These are phyloP conservation scores for Pseudomyrmex gracilis DNA, from an alignment of 1,140 invertebrate species.

Conservation along the genomic window DNA sequence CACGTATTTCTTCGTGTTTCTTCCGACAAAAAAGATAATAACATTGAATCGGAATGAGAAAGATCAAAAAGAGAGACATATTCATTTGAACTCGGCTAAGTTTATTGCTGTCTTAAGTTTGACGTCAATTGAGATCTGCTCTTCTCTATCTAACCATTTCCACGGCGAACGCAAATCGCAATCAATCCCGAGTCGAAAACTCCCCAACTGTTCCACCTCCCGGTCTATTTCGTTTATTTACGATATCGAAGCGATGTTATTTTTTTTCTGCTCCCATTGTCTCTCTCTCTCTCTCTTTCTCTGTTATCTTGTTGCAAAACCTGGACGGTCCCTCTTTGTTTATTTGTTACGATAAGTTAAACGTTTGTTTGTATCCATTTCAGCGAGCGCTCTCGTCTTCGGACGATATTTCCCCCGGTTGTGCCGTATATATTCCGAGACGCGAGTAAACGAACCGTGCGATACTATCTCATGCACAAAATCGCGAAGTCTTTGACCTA, in stretches of 20 bases:
- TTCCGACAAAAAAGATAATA: conserved; percentile 34
- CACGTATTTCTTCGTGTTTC: not conserved
- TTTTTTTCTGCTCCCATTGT: conserved; percentile 21
- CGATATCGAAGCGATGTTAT: conserved; percentile 11
- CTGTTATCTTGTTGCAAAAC: not conserved
- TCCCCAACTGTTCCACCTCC: conserved; percentile 1
- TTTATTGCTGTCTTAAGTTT: conserved; percentile 24
- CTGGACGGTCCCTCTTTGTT: not conserved
- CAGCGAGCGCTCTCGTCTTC: conserved; percentile 7
- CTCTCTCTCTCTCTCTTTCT: no score
- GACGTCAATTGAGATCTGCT: conserved; percentile 6
- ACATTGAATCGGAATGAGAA: conserved; percentile 21
- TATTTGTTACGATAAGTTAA: conserved; percentile 57
- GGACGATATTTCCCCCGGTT: conserved; percentile 41
- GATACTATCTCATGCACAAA: conserved; percentile 71
- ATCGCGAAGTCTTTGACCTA: conserved; percentile 67
- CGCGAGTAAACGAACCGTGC: conserved; percentile 70
- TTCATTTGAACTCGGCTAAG: conserved; percentile 1
- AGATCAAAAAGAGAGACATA: not conserved
- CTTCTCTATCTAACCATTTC: not conserved
- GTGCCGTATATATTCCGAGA: conserved; percentile 63
- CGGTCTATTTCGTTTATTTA: conserved; percentile 23
- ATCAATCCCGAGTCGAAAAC: conserved; percentile 1
- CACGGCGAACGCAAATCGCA: not conserved
- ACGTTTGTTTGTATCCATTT: conserved; percentile 56